Conservation (phyloP, 2,113 vertebrate species). For the Oncorhynchus nerka region DNA sequence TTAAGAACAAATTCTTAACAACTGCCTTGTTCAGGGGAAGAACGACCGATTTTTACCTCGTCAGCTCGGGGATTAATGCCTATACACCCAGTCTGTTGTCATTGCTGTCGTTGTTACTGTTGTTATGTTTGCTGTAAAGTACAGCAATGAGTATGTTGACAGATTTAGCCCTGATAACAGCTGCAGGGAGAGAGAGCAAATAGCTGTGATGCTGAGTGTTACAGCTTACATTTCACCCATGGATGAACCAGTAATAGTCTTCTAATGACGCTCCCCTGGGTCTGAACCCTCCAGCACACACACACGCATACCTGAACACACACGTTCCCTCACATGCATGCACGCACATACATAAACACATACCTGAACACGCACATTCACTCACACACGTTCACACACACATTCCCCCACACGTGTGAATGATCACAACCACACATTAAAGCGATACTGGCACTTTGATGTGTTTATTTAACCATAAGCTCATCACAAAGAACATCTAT, state of each 20-base stretch:
- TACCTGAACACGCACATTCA: too few relatives aligned
- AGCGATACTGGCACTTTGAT: conserved; percentile 4
- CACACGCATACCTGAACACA: too few relatives aligned
- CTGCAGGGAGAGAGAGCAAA: conserved; percentile 37
- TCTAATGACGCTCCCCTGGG: conserved; percentile 52
- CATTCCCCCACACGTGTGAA: too few relatives aligned
- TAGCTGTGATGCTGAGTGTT: neutral
- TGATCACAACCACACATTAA: too few relatives aligned
- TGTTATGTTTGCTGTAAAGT: neutral
- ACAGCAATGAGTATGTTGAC: conserved; percentile 31
- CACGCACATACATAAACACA: too few relatives aligned
- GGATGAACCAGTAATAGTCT: conserved; percentile 68
- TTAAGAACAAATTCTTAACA: too few relatives aligned
- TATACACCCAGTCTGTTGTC: neutral
- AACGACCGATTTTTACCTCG: too few relatives aligned
- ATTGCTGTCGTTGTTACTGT: conserved; percentile 19
- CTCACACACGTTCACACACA: too few relatives aligned
- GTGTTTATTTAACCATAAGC: neutral
- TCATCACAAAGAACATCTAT: neutral
- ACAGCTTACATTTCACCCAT: conserved; percentile 65
- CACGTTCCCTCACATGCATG: too few relatives aligned
- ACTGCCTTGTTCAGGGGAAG: too few relatives aligned
- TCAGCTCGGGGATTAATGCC: too few relatives aligned
- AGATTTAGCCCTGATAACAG: conserved; percentile 53
- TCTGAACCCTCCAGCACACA: conserved; percentile 37